phyloP scores from a whole-genome alignment of 2,888 invertebrate species.

The Hypercompe scribonia region DNA sequence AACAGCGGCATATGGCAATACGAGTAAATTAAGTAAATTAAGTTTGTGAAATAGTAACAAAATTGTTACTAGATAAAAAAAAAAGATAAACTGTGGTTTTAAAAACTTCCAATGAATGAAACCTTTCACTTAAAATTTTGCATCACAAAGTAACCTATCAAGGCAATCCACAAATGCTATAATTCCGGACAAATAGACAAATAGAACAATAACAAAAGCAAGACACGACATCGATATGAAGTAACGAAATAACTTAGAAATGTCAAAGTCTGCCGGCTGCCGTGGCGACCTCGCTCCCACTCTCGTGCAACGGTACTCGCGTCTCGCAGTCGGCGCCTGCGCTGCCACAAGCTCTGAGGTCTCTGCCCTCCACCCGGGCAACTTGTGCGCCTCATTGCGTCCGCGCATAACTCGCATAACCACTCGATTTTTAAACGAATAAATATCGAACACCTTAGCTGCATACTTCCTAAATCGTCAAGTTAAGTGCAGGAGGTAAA shows the following conservation, averaged over 20 bases:
- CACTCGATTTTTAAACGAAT: conserved; percentile 36
- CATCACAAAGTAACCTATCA: conserved; percentile 34
- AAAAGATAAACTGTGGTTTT: no score
- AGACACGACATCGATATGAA: conserved; percentile 68
- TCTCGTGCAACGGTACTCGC: conserved; percentile 79
- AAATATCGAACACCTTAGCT: conserved; percentile 43
- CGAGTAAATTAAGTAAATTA: no score
- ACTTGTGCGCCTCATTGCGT: conserved; percentile 67
- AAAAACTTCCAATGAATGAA: conserved; percentile 34
- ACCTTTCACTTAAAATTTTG: conserved; percentile 35
- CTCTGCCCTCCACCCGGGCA: conserved; percentile 74
- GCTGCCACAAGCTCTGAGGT: conserved; percentile 72
- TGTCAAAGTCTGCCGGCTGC: conserved; percentile 73
- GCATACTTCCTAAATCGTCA: conserved; percentile 33
- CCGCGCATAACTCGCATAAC: conserved; percentile 50
- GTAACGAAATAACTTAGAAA: conserved; percentile 79
- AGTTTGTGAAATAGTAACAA: background rate
- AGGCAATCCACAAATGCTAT: conserved; percentile 37
- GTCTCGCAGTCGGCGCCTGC: conserved; percentile 71
- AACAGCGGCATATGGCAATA: background rate
- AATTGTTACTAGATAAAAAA: background rate
- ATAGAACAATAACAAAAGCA: conserved; percentile 61
- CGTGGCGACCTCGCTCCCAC: conserved; percentile 76
- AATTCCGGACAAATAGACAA: conserved; percentile 33
- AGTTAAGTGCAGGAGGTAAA: conserved; percentile 33